phyloP scores from a whole-genome alignment of 2,113 vertebrate genomes.

The Phalacrocorax brasilianus region DNA sequence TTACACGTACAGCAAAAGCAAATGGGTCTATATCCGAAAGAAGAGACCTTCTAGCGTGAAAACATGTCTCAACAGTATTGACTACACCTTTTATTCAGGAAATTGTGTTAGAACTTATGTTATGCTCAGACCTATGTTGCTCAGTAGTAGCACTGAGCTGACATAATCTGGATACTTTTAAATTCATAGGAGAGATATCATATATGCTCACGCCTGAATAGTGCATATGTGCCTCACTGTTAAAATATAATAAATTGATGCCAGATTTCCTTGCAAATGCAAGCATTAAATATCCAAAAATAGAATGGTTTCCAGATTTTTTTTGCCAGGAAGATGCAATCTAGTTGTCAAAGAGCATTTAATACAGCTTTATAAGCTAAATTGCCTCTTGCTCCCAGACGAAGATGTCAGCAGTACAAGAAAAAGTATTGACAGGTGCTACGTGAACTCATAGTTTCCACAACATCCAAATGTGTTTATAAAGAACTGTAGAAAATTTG shows the following conservation, averaged over 20 bases:
- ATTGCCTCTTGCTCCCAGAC: neutral
- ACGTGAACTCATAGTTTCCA: neutral
- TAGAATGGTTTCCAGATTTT: neutral
- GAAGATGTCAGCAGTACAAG: neutral
- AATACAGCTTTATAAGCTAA: neutral
- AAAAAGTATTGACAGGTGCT: neutral
- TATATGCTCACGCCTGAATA: neutral
- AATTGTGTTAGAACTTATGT: neutral
- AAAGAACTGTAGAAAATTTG: neutral
- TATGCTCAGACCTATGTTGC: neutral
- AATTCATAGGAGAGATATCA: neutral
- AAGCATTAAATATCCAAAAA: neutral
- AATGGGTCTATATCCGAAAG: neutral
- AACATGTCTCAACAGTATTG: neutral
- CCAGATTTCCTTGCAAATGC: neutral
- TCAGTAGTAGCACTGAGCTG: neutral
- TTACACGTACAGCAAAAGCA: neutral
- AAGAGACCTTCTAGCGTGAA: neutral
- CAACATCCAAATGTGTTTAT: neutral
- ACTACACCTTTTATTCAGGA: neutral
- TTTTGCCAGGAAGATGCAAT: neutral
- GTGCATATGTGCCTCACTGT: accelerated
- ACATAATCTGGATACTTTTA: neutral
- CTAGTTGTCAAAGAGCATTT: neutral
- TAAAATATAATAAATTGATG: neutral